A percentile compares a stretch with the other conserved stretches of the same genome.
These are phyloP conservation scores for Telenomus remus DNA, from an alignment of 1,140 invertebrate genomes.

Conservation along the genomic window DNA sequence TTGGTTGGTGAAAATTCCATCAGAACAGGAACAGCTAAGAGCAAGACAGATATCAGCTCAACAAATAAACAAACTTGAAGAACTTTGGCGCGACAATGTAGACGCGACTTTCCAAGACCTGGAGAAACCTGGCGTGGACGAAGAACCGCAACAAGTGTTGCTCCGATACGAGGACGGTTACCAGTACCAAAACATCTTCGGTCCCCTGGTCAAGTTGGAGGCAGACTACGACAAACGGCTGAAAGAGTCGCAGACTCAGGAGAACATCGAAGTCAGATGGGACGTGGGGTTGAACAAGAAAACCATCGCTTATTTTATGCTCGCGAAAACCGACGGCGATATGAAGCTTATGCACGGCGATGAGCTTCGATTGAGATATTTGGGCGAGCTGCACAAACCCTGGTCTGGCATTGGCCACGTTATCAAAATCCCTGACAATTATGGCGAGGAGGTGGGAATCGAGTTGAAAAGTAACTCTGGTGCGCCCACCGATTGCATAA, in stretches of 20 bases:
- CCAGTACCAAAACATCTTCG: slow-evolving; percentile 99
- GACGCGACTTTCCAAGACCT: slow-evolving; percentile 98
- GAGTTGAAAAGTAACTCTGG: slow-evolving; percentile 94
- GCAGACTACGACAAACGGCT: slow-evolving; percentile 98
- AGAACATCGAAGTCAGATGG: slow-evolving; percentile 99
- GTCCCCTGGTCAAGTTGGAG: slow-evolving; percentile 96
- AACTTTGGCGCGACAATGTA: slow-evolving; percentile 98
- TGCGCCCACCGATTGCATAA: slow-evolving; percentile 92
- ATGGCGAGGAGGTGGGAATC: slow-evolving; percentile 97
- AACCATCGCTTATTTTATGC: slow-evolving; percentile 96
- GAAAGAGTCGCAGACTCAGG: slow-evolving; percentile 99
- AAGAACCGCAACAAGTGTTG: slow-evolving; percentile 96
- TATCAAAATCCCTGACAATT: slow-evolving; percentile 99
- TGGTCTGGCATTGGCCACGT: slow-evolving; percentile 98
- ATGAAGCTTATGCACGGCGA: slow-evolving; percentile 99
- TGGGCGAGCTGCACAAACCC: slow-evolving; percentile 93
- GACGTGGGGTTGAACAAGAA: slow-evolving; percentile 99
- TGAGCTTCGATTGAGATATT: slow-evolving; percentile 94
- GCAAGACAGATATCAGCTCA: slow-evolving; percentile 96
- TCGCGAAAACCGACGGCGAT: slow-evolving; percentile 98
- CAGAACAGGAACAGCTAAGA: slow-evolving; percentile 95
- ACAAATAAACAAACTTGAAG: slow-evolving; percentile 98
- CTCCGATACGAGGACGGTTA: slow-evolving; percentile 98
- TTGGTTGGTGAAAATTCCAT: slow-evolving; percentile 97
- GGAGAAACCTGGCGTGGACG: slow-evolving; percentile 97